A percentile compares a stretch with the other conserved stretches of the same genome.
phyloP scores from a whole-genome alignment of 2,113 vertebrate species.

The Zootoca vivipara region DNA sequence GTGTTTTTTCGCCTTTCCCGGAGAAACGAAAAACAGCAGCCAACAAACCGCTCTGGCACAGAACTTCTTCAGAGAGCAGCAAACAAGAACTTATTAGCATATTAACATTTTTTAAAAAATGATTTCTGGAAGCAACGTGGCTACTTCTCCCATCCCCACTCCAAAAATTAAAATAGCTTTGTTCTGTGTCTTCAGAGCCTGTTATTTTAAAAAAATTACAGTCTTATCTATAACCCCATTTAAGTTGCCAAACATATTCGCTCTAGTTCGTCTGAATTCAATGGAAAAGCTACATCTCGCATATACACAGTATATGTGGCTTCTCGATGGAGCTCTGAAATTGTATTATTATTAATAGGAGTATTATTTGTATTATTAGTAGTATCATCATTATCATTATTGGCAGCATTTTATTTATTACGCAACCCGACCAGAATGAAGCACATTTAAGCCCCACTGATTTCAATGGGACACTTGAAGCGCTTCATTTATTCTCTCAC shows the following conservation, averaged over 20 bases:
- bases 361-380: too few species aligned
- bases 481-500: neutral
- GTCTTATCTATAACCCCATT: neutral
- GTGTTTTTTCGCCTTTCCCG: too few species aligned
- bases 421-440: neutral
- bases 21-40: neutral
- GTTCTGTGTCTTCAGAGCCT: too few species aligned
- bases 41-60: neutral
- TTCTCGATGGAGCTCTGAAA: neutral
- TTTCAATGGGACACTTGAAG: neutral
- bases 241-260: neutral
- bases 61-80: neutral
- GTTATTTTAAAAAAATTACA: neutral
- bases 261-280: neutral
- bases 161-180: too few species aligned
- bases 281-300: neutral
- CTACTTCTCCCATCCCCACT: too few species aligned
- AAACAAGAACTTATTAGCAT: neutral
- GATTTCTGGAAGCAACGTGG: neutral
- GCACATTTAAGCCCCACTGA: neutral
- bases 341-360: too few species aligned
- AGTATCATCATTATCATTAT: neutral
- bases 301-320: neutral
- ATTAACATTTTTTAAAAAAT: neutral
- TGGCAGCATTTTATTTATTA: neutral